A percentile compares a stretch with the other conserved stretches of the same genome.
Conservation (phyloP, 1,140 invertebrate species). For the Anadara kagoshimensis region DNA sequence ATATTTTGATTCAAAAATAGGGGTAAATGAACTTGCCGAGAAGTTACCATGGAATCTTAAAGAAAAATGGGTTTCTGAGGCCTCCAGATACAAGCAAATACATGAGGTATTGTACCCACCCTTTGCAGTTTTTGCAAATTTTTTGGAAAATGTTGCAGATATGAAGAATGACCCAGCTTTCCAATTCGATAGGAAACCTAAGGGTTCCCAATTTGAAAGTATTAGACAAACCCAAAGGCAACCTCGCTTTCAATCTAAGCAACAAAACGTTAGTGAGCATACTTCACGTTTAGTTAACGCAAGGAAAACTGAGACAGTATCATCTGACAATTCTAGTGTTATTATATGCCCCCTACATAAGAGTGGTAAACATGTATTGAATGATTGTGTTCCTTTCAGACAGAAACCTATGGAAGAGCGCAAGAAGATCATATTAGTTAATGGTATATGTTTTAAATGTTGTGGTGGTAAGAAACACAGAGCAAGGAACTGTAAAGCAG, state of each 20-base stretch:
- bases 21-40: constrained; percentile 25
- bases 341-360: no score
- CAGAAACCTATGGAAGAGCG: constrained; percentile 6
- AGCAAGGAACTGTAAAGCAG: not conserved
- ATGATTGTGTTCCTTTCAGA: constrained; percentile 4
- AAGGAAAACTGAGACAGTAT: no score
- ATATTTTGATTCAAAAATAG: constrained; percentile 30
- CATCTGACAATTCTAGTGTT: no score
- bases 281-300: no score
- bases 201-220: no score
- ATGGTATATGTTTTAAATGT: constrained; percentile 2
- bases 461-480: constrained; percentile 5
- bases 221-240: no score
- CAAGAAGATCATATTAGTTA: constrained; percentile 8
- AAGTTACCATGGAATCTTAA: constrained; percentile 33
- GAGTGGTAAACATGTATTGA: constrained; percentile 2
- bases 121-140: constrained; percentile 24
- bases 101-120: constrained; percentile 29
- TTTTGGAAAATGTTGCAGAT: constrained; percentile 18
- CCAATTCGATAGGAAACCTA: no score
- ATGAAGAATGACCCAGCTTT: constrained; percentile 34
- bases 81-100: constrained; percentile 20
- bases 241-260: no score
- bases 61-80: constrained; percentile 32
- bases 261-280: no score